phyloP scores from a whole-genome alignment of 2,888 invertebrate genomes.

The Hetaerina titia region DNA sequence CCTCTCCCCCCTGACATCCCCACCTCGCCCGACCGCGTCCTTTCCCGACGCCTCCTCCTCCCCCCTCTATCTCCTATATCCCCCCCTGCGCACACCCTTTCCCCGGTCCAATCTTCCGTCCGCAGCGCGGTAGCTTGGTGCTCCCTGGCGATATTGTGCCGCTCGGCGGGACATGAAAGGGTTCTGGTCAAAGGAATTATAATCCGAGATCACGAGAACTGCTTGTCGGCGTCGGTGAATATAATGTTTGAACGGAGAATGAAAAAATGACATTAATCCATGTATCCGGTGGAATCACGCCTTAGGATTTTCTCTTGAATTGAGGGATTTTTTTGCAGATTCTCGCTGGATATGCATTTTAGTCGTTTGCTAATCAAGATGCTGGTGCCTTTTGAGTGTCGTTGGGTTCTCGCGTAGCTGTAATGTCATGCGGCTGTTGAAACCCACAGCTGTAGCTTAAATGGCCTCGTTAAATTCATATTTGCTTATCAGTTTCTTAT shows the following conservation, averaged over 20 bases:
- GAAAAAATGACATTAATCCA: neutral
- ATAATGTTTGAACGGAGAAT: neutral
- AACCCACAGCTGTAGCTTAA: too few relatives aligned
- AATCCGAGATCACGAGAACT: slow-evolving; percentile 42
- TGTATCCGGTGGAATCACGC: neutral
- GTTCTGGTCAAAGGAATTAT: slow-evolving; percentile 55
- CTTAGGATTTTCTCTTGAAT: neutral
- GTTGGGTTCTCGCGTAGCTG: neutral
- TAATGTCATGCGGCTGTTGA: too few relatives aligned
- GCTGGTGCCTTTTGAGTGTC: neutral
- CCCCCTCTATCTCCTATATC: neutral
- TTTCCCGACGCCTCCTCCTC: neutral
- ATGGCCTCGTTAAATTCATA: too few relatives aligned
- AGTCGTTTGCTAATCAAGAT: neutral
- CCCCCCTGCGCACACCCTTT: neutral
- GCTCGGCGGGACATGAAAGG: slow-evolving; percentile 32
- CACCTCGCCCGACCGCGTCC: neutral
- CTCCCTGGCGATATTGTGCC: neutral
- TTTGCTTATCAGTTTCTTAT: too few relatives aligned
- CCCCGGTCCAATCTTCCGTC: neutral
- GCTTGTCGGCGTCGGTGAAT: neutral
- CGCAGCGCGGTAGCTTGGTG: slow-evolving; percentile 30
- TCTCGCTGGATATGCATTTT: neutral
- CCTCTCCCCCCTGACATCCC: neutral
- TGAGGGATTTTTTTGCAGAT: neutral